Conservation (phyloP, 2,888 invertebrate species). For the Eutolmus rufibarbis region DNA sequence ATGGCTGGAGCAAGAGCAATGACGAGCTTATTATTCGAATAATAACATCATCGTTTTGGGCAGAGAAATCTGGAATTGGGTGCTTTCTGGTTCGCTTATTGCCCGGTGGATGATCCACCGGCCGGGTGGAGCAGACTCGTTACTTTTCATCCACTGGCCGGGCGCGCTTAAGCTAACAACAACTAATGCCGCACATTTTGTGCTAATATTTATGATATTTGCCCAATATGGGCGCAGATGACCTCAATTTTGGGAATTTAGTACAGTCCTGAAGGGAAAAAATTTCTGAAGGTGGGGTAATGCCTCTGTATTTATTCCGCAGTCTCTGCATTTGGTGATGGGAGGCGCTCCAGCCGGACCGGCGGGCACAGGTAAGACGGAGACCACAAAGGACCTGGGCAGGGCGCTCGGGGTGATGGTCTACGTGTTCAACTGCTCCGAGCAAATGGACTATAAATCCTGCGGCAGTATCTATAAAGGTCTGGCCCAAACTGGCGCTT, state of each 20-base stretch:
- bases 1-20: neutral
- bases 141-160: neutral
- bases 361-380: conserved; percentile 95
- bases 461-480: conserved; percentile 96
- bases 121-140: neutral
- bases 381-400: conserved; percentile 96
- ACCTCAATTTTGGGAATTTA: neutral
- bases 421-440: conserved; percentile 96
- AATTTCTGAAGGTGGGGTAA: neutral
- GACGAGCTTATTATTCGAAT: neutral
- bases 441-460: conserved; percentile 98
- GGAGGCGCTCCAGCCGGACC: conserved; percentile 98
- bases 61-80: neutral
- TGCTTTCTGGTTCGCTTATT: neutral
- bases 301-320: neutral
- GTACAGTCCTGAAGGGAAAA: neutral
- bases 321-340: conserved; percentile 90
- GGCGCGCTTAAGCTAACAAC: neutral
- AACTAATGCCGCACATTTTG: neutral
- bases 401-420: conserved; percentile 97
- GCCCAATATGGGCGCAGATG: neutral
- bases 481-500: conserved; percentile 91
- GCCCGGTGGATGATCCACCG: neutral
- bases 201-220: neutral
- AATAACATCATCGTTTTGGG: neutral